A percentile compares a stretch with the other conserved stretches of the same genome.
These are phyloP conservation scores for Quiscalus mexicanus DNA, from an alignment of 2,113 vertebrate genomes.

Conservation along the genomic window DNA sequence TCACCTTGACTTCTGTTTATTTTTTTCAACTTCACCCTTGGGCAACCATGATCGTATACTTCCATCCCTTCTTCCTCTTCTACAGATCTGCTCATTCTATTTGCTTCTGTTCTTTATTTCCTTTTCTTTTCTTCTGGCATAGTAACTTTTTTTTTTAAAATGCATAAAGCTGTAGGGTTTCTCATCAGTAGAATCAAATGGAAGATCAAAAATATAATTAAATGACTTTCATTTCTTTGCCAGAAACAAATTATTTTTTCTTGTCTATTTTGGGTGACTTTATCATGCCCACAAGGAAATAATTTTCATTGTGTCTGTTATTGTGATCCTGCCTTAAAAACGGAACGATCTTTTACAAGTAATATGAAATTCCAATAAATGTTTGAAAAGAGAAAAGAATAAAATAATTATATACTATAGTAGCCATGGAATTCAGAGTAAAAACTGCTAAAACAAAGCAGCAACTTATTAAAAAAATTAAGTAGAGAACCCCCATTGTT, in stretches of 20 bases:
- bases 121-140: background rate
- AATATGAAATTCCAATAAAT: background rate
- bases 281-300: background rate
- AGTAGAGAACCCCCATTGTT: background rate
- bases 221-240: conserved; percentile 20
- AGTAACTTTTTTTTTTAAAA: background rate
- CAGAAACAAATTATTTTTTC: conserved; percentile 56
- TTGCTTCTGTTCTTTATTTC: background rate
- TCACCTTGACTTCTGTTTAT: background rate
- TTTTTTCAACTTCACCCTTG: background rate
- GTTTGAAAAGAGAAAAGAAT: background rate
- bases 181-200: conserved; percentile 10
- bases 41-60: background rate
- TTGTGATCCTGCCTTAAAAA: background rate
- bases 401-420: background rate
- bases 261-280: conserved; percentile 29
- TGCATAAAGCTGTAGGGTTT: background rate
- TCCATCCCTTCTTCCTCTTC: background rate
- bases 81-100: background rate
- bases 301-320: background rate
- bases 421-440: background rate
- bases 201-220: conserved; percentile 37
- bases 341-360: background rate
- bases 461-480: background rate
- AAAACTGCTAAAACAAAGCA: background rate